Evolutionary conservation across 2,888 invertebrate species (phyloP).

Genomic region (Anodontia alba): DNA sequence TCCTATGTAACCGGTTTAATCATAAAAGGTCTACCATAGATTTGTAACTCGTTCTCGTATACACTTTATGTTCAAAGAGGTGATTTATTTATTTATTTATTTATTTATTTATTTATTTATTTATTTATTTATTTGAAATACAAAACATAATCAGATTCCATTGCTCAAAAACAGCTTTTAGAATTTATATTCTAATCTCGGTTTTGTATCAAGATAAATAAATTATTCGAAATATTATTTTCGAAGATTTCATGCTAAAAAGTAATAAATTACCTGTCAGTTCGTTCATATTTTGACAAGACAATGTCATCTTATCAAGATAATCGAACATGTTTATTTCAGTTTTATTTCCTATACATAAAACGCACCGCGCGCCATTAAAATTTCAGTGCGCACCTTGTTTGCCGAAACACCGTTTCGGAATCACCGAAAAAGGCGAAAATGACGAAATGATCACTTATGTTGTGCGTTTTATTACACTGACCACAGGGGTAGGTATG

Average conservation of each 20-base stretch:
- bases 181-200: no score
- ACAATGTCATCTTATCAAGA: background rate
- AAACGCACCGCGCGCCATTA: conserved; percentile 52
- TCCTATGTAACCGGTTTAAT: no score
- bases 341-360: conserved; percentile 28
- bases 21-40: no score
- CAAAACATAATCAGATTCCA: no score
- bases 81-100: no score
- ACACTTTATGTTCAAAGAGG: no score
- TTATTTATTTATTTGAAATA: no score
- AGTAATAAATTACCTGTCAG: background rate
- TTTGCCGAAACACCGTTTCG: conserved; percentile 37
- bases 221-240: no score
- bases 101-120: no score
- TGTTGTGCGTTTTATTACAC: conserved; percentile 44
- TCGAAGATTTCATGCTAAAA: background rate
- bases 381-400: conserved; percentile 57
- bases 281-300: background rate
- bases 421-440: conserved; percentile 46
- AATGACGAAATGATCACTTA: conserved; percentile 48
- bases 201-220: no score
- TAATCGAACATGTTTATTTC: conserved; percentile 8
- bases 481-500: conserved; percentile 46
- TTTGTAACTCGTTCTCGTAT: no score
- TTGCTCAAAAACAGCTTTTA: no score